These are phyloP conservation scores for Bubalus kerabau DNA, from an alignment of 2,113 vertebrate species.

Conservation along the genomic window DNA sequence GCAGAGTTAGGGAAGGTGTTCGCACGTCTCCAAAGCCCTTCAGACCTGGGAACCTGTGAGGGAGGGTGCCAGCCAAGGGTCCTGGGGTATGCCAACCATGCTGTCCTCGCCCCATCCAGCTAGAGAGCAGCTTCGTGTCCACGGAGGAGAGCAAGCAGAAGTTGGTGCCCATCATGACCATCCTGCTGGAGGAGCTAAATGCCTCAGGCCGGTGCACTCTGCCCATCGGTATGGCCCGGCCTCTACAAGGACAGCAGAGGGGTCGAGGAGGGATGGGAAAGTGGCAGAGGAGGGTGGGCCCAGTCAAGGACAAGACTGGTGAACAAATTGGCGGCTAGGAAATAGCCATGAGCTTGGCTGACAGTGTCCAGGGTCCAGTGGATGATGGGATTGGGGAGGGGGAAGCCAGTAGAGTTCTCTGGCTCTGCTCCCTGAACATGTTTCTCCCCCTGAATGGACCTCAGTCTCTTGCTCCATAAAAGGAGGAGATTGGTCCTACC, in stretches of 20 bases:
- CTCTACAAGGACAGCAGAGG: neutral
- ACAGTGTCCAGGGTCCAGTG: neutral
- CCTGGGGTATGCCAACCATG: neutral
- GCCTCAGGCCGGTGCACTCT: conserved; percentile 94
- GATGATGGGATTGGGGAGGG: neutral
- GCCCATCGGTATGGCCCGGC: conserved; percentile 86
- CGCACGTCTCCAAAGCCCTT: neutral
- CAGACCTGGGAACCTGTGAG: neutral
- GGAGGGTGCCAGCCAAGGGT: neutral
- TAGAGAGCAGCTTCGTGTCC: conserved; percentile 97
- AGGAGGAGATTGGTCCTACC: neutral
- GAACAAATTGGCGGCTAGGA: neutral
- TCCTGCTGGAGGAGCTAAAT: conserved; percentile 94
- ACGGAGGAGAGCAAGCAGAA: conserved; percentile 98
- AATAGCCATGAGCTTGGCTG: neutral
- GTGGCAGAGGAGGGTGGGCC: neutral
- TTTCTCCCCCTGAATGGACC: neutral
- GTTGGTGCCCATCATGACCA: conserved; percentile 95
- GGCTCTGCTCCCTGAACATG: neutral
- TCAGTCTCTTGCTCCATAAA: neutral
- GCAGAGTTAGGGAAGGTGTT: neutral
- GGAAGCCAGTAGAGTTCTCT: neutral
- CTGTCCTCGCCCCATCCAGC: conserved; percentile 77
- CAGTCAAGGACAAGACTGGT: neutral
- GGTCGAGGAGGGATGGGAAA: neutral